Conservation (phyloP, 2,797 vertebrate species). For the Myotis daubentonii region DNA sequence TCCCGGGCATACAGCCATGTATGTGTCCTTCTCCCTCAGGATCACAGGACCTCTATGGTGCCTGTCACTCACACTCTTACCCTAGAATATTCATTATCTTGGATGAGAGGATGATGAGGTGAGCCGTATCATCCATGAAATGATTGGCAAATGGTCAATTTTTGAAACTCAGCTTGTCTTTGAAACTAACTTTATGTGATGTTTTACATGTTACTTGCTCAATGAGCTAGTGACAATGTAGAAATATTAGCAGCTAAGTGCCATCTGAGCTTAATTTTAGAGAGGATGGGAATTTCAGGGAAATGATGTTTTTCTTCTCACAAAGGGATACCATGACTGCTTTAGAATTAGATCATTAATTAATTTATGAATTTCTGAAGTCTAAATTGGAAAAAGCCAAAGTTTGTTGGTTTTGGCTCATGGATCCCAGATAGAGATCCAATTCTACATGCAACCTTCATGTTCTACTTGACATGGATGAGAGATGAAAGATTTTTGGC, state of each 20-base stretch:
- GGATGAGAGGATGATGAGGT: neutral
- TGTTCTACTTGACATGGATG: neutral
- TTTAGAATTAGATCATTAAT: slow-evolving; percentile 40
- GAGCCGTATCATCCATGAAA: neutral
- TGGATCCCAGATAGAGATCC: neutral
- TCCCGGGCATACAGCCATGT: neutral
- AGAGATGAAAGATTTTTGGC: neutral
- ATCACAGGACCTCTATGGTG: neutral
- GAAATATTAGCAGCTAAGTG: neutral
- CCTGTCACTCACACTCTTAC: neutral
- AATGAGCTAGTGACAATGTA: neutral
- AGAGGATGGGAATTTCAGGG: slow-evolving; percentile 25
- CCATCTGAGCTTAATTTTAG: slow-evolving; percentile 26
- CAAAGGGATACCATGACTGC: neutral
- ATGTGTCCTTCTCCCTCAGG: neutral
- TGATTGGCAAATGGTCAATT: neutral
- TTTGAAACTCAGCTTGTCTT: neutral
- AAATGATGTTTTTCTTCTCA: slow-evolving; percentile 40
- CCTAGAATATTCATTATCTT: neutral
- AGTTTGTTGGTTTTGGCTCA: neutral
- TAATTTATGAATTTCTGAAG: slow-evolving; percentile 33
- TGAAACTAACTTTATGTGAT: neutral
- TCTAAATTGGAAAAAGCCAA: neutral
- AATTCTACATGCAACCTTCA: neutral
- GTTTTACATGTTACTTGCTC: neutral